phyloP scores from a whole-genome alignment of 2,888 invertebrate species.

The Hemithea aestivaria region DNA sequence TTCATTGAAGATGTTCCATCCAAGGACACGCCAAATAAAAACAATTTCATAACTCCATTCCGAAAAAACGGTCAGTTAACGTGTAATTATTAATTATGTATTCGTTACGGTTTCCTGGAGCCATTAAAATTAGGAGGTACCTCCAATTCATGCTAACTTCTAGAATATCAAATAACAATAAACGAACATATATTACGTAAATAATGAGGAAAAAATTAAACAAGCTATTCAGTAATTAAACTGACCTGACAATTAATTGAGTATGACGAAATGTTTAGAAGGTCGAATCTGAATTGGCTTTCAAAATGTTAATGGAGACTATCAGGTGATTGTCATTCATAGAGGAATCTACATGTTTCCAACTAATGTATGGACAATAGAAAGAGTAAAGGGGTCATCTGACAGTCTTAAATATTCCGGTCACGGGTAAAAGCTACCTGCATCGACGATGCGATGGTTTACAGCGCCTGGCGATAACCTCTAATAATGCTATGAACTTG shows the following conservation, averaged over 20 bases:
- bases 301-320: constrained; percentile 9
- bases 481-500: constrained; percentile 41
- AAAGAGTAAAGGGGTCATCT: constrained; percentile 53
- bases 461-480: constrained; percentile 56
- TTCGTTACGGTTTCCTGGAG: no score
- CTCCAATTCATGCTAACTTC: no score
- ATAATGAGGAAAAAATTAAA: no score
- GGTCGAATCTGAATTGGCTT: constrained; percentile 12
- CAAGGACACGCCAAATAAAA: constrained; percentile 52
- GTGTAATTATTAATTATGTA: no score
- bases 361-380: constrained; percentile 35
- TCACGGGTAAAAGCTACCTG: constrained; percentile 68
- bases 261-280: constrained; percentile 10
- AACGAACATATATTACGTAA: no score
- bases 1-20: constrained; percentile 52
- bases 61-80: no score
- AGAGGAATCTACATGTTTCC: constrained; percentile 42
- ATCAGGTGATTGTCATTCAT: constrained; percentile 24
- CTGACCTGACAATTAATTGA: constrained; percentile 2
- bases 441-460: constrained; percentile 51
- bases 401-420: constrained; percentile 61
- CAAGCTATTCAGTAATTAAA: constrained; percentile 5
- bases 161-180: no score
- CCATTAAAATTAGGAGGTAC: no score
- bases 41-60: constrained; percentile 34